Evolutionary conservation across 2,888 invertebrate species (phyloP).

Genomic region (Drosophila pegasa): DNA sequence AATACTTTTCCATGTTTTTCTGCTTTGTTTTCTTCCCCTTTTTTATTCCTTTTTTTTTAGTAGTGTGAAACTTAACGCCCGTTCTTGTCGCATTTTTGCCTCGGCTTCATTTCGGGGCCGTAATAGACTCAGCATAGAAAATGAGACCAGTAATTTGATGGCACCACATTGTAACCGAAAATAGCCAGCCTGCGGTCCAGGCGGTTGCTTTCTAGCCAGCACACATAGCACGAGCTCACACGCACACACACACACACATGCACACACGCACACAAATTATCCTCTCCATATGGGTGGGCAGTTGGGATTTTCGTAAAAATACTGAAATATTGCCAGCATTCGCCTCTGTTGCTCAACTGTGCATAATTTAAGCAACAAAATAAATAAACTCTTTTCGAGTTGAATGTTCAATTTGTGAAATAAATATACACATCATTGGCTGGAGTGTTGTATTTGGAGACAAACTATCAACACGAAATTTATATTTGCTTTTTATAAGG

Average conservation of each 20-base stretch:
- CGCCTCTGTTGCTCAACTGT: background rate
- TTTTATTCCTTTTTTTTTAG: slow-evolving; percentile 14
- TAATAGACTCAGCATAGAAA: slow-evolving; percentile 78
- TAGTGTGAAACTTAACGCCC: slow-evolving; percentile 75
- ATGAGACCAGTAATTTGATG: slow-evolving; percentile 77
- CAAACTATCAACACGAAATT: background rate
- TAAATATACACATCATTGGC: background rate
- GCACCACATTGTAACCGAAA: slow-evolving; percentile 72
- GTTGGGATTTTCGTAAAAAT: slow-evolving; percentile 25
- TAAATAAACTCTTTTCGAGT: background rate
- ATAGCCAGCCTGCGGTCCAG: slow-evolving; percentile 64
- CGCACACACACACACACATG: background rate
- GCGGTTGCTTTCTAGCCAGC: slow-evolving; percentile 6
- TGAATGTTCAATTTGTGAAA: slow-evolving; percentile 2
- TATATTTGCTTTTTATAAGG: background rate
- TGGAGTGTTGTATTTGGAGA: background rate
- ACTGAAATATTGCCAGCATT: slow-evolving; percentile 17
- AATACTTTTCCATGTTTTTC: slow-evolving; percentile 26
- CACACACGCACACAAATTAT: background rate
- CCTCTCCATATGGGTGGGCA: slow-evolving; percentile 18
- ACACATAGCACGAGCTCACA: background rate
- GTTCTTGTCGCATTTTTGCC: slow-evolving; percentile 74
- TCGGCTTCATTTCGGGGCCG: slow-evolving; percentile 54
- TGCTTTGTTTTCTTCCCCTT: background rate
- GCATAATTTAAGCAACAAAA: slow-evolving; percentile 16